A percentile compares a stretch with the other conserved stretches of the same genome.
phyloP scores from a whole-genome alignment of 2,113 vertebrate species.

The Macroglossus sobrinus region DNA sequence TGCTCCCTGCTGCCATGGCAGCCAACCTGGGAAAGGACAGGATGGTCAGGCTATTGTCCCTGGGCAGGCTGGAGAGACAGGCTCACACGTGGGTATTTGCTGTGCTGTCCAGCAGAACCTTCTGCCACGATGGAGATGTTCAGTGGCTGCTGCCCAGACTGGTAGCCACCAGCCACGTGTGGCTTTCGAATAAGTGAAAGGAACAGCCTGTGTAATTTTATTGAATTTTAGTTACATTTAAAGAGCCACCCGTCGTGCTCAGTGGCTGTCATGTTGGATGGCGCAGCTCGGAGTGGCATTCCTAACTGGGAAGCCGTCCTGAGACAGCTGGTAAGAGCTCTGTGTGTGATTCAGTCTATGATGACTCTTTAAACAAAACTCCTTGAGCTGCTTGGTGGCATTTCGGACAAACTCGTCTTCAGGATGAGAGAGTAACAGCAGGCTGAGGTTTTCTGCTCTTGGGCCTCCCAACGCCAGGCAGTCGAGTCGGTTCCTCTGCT shows the following conservation, averaged over 20 bases:
- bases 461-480: not conserved
- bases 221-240: not conserved
- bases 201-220: not conserved
- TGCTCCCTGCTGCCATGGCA: not conserved
- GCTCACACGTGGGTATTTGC: rapidly evolving
- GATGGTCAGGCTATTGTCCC: not conserved
- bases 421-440: not conserved
- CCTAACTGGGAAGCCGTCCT: not conserved
- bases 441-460: not conserved
- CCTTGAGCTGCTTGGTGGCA: not conserved
- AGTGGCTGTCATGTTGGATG: rapidly evolving
- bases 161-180: not conserved
- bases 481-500: not conserved
- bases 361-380: not conserved
- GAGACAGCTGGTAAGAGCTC: not conserved
- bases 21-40: not conserved
- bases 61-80: not conserved
- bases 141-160: not conserved
- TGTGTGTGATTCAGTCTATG: not conserved
- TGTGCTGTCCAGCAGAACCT: not conserved
- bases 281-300: not conserved
- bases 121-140: not conserved
- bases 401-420: not conserved
- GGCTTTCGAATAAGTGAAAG: not conserved
- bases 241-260: not conserved